Evolutionary conservation across 2,888 invertebrate genomes (phyloP), one percentile per base, ranked within the genome.

Genomic region (Morpho helenor): DNA sequence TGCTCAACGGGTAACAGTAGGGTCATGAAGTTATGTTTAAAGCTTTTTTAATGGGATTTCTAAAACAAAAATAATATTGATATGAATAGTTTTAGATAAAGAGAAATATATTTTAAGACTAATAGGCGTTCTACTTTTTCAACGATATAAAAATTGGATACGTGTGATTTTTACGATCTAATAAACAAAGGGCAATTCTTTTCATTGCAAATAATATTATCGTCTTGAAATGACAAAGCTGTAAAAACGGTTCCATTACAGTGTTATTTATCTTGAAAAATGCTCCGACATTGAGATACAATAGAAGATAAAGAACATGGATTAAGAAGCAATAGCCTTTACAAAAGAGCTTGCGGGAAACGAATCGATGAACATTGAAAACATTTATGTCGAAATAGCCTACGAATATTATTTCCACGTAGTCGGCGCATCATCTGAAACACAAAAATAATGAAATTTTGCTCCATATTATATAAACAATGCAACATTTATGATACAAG

Each of bases 391-490:
- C 43, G 56, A 63, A 56, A 62, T 59, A 55, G 49, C 44, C 59
- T 55, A 46, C 50, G 49, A 54, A 54, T 56, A 47, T 50, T 41
- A 57, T 62, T 59, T 45, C 52, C 59, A 51, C 39, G 44, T n/a
- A 42, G 56, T 74, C 71, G 75, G 76, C 68, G 64, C 60, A 85
- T 31, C 31, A 31, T 85, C 88, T 88, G 88, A 82, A 88, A 88
- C 88, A 88, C 77, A 88, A 72, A 82, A 71, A 68, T 75, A 68
- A 73, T 86, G 77, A 82, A 77, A 72, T 71, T 72, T 75, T 71
- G 44, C 52, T 55, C 55, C 41, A 49, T 43, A 52, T 55, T 45
- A 41, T 53, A 22, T 41, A 41, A 8, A 46, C 8, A 31, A 42
- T 63, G 59, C 61, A 55, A 55, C 55, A 59, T 59, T 59, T 57